These are phyloP conservation scores for Selenia dentaria DNA, from an alignment of 2,888 invertebrate genomes.

Conservation along the genomic window DNA sequence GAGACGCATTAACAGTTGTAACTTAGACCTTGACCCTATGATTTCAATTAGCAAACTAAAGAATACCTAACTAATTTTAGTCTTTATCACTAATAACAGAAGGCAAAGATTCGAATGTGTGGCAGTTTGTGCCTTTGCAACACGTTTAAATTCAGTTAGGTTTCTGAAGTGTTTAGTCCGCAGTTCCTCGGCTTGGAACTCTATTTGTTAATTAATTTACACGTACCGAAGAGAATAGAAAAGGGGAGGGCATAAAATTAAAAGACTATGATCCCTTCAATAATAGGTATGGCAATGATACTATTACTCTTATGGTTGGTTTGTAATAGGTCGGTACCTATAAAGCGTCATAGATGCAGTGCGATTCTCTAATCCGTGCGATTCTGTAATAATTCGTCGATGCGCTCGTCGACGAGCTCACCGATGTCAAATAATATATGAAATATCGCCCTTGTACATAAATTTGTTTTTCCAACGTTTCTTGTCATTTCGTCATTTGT, in stretches of 20 bases:
- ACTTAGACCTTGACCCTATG: slow-evolving; percentile 19
- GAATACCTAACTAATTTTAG: slow-evolving; percentile 3
- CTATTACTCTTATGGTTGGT: too few relatives aligned
- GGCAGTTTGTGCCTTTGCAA: slow-evolving; percentile 12
- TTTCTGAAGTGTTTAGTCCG: slow-evolving; percentile 8
- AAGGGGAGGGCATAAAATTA: slow-evolving; percentile 27
- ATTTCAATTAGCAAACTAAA: slow-evolving; percentile 14
- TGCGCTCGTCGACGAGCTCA: too few relatives aligned
- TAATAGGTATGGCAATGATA: neutral
- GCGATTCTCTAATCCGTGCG: too few relatives aligned
- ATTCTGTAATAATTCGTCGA: too few relatives aligned
- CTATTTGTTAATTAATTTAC: slow-evolving; percentile 34
- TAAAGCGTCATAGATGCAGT: too few relatives aligned
- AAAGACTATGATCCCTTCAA: slow-evolving; percentile 8
- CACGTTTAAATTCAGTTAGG: slow-evolving; percentile 19
- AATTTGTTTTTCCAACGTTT: too few relatives aligned
- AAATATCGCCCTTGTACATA: too few relatives aligned
- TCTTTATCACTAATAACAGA: slow-evolving; percentile 6
- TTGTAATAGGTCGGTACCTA: too few relatives aligned
- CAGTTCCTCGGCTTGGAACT: slow-evolving; percentile 12
- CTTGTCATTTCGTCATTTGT: too few relatives aligned
- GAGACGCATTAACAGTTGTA: slow-evolving; percentile 15
- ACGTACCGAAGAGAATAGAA: slow-evolving; percentile 23
- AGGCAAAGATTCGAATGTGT: slow-evolving; percentile 12
- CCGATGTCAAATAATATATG: too few relatives aligned